Evolutionary conservation across 2,888 invertebrate species (phyloP).

Genomic region (Punctoribates punctum): DNA sequence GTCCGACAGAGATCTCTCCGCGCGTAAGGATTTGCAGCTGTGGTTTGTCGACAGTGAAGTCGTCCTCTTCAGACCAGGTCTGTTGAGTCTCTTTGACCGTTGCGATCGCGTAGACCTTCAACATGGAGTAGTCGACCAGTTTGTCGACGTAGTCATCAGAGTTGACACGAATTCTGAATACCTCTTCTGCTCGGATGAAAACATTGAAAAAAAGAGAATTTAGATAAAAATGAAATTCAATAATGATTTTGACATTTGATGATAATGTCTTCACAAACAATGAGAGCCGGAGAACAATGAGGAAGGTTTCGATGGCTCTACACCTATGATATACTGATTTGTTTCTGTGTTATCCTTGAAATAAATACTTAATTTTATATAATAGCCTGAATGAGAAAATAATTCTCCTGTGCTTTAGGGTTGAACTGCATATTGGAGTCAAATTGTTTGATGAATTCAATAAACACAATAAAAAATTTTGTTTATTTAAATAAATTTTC

Average conservation of each 20-base stretch:
- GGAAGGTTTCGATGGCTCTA: too few species aligned
- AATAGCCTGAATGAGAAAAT: conserved; percentile 25
- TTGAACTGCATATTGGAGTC: background rate
- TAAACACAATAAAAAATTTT: background rate
- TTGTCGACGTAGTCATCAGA: conserved; percentile 67
- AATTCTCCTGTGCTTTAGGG: conserved; percentile 12
- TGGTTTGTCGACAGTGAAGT: conserved; percentile 73
- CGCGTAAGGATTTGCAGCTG: conserved; percentile 64
- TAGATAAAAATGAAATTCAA: background rate
- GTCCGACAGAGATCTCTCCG: conserved; percentile 61
- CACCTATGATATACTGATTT: background rate
- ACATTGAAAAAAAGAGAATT: conserved; percentile 6
- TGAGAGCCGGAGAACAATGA: too few species aligned
- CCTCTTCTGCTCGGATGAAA: conserved; percentile 58
- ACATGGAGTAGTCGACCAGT: conserved; percentile 66
- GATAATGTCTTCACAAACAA: too few species aligned
- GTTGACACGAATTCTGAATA: conserved; percentile 62
- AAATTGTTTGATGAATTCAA: background rate
- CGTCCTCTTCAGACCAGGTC: conserved; percentile 76
- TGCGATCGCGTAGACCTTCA: conserved; percentile 70
- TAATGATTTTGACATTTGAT: too few species aligned
- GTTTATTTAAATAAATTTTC: conserved; percentile 9
- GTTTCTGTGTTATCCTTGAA: conserved; percentile 9
- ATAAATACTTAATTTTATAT: conserved; percentile 35
- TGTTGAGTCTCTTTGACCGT: conserved; percentile 75